Conservation (phyloP, 2,113 vertebrate species). For the Leptobrachium ailaonicum region DNA sequence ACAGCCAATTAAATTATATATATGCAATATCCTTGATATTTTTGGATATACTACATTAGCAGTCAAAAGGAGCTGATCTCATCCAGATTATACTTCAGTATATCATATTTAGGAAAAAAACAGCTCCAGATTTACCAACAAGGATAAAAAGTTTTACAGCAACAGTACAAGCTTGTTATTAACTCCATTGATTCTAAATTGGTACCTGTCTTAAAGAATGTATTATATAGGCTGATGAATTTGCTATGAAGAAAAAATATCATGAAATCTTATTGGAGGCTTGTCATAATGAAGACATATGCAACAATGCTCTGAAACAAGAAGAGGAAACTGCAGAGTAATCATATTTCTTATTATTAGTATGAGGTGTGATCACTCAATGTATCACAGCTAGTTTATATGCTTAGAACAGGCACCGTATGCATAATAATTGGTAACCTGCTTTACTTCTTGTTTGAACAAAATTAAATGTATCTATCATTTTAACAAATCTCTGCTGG, state of each 20-base stretch:
- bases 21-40: too few relatives aligned
- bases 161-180: constrained; percentile 38
- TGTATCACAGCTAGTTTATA: constrained; percentile 56
- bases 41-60: too few relatives aligned
- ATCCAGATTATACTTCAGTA: too few relatives aligned
- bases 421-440: constrained; percentile 58
- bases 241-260: constrained; percentile 17
- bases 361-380: constrained; percentile 39
- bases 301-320: constrained; percentile 27
- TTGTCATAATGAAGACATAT: constrained; percentile 49
- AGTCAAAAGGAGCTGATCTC: too few relatives aligned
- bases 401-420: constrained; percentile 47
- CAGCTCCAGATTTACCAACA: background rate
- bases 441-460: constrained; percentile 59
- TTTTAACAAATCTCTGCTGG: constrained; percentile 64
- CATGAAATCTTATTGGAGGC: background rate
- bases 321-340: constrained; percentile 51
- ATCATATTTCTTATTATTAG: constrained; percentile 46
- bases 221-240: constrained; percentile 22
- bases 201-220: constrained; percentile 10
- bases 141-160: constrained; percentile 41
- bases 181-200: constrained; percentile 5
- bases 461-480: constrained; percentile 73
- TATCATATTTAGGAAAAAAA: background rate
- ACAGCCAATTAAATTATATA: too few relatives aligned